Conservation (phyloP, 2,888 invertebrate species). For the Leptinotarsa peninsularis region DNA sequence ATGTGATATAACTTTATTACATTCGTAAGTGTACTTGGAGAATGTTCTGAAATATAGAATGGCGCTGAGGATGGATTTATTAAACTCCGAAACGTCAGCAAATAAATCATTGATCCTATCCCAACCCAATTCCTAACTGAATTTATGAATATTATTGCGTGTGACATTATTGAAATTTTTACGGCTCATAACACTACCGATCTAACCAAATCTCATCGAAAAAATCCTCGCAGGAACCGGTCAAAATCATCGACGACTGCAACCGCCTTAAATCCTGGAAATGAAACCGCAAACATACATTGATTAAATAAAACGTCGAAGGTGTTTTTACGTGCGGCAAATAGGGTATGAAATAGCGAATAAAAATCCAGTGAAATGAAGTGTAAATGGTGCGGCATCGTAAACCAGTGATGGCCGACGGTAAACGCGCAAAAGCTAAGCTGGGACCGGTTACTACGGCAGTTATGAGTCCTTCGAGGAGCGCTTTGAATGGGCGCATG, state of each 20-base stretch:
- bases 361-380: slow-evolving; percentile 64
- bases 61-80: too few relatives aligned
- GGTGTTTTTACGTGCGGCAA: slow-evolving; percentile 53
- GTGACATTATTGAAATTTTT: too few relatives aligned
- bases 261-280: slow-evolving; percentile 27
- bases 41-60: too few relatives aligned
- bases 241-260: background rate
- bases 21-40: too few relatives aligned
- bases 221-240: too few relatives aligned
- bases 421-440: slow-evolving; percentile 61
- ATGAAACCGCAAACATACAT: slow-evolving; percentile 33
- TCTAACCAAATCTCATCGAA: too few relatives aligned
- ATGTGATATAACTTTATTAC: too few relatives aligned
- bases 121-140: too few relatives aligned
- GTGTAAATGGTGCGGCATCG: slow-evolving; percentile 65
- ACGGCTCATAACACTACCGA: too few relatives aligned
- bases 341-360: slow-evolving; percentile 57
- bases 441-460: slow-evolving; percentile 61
- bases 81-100: too few relatives aligned
- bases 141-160: too few relatives aligned
- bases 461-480: slow-evolving; percentile 57
- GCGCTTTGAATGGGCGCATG: slow-evolving; percentile 46
- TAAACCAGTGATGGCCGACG: slow-evolving; percentile 64
- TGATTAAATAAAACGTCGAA: slow-evolving; percentile 39
- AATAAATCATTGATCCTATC: too few relatives aligned